phyloP scores from a whole-genome alignment of 1,140 invertebrate species.

The Scaptomyza pallida region DNA sequence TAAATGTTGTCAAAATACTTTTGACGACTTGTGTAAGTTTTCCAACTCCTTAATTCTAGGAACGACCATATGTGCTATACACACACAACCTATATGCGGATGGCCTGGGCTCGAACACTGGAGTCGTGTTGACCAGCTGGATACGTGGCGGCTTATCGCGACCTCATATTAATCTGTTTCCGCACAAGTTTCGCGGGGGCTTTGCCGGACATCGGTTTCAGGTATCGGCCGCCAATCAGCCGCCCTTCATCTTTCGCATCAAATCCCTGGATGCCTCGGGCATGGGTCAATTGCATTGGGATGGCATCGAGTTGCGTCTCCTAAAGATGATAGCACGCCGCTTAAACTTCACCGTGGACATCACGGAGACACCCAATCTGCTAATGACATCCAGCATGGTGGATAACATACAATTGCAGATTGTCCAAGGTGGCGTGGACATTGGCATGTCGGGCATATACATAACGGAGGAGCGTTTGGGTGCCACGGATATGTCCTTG shows the following conservation, averaged over 20 bases:
- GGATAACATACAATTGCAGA: conserved; percentile 84
- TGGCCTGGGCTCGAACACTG: conserved; percentile 87
- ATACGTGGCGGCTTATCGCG: conserved; percentile 86
- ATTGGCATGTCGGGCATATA: conserved; percentile 89
- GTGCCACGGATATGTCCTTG: conserved; percentile 86
- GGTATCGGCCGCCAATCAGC: conserved; percentile 87
- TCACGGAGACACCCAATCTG: conserved; percentile 85
- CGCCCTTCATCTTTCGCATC: conserved; percentile 89
- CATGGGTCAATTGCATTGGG: conserved; percentile 74
- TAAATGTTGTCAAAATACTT: too few species aligned
- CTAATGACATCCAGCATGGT: conserved; percentile 81
- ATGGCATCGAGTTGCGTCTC: conserved; percentile 88
- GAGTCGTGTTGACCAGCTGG: conserved; percentile 88
- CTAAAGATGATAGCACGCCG: conserved; percentile 86
- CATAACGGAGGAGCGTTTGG: conserved; percentile 85
- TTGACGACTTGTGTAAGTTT: too few species aligned
- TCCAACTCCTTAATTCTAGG: conserved; percentile 83
- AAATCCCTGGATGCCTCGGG: conserved; percentile 76
- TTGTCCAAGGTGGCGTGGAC: conserved; percentile 83
- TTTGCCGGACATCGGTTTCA: conserved; percentile 89
- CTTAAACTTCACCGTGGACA: conserved; percentile 89
- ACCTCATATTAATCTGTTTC: conserved; percentile 87
- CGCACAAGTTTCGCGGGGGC: conserved; percentile 87
- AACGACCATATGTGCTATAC: conserved; percentile 88
- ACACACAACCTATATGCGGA: conserved; percentile 89